Base-by-base conservation (phyloP, 37 sponge, comb jelly and placozoan species). In the Halisarca cf. caerulea region DNA sequence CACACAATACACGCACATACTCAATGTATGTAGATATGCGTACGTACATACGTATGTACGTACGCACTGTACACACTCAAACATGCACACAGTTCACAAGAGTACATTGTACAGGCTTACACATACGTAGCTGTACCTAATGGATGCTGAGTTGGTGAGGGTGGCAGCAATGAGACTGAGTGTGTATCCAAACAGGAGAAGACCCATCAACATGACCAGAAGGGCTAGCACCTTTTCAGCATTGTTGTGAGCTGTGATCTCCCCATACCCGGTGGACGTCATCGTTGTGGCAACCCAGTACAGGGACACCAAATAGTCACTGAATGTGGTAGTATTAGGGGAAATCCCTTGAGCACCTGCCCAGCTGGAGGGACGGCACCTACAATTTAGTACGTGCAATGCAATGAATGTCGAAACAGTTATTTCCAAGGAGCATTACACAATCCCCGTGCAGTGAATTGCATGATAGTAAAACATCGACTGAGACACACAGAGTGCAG, bases 231-330 rank as follows among this genome's bases (percentile, higher is more conserved):
- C 51, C 81, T 78, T 89, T 80, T 94, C 95, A 37, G 54, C 17
- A 15, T n/a, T 61, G 53, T 78, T 86, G 82, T 88, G 77, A 43
- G 95, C 85, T 38, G 74, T 78, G 25, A 94, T 84, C 47, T 94
- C 95, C 75, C 95, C 95, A 71, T 91, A 94, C 5, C 95, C 95
- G 15, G 89, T 89, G 18, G 92, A 80, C n/a, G 95, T 94, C 40
- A 78, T 77, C 43, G 95, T 94, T 21, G 92, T 84, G 15, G 89
- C 64, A 38, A 91, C 69, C 89, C 90, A 94, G 84, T 94, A 94
- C 57, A 94, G 41, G 7, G 95, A 94, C 21, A 80, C 78, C 61
- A 94, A 47, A 58, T 94, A 94, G 73, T 94, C 84, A 30, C 78
- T 86, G n/a, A 89, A 68, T 20, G 79, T 73, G 0, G 91, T 80